These are phyloP conservation scores for Calcarius lapponicus DNA, from an alignment of 2,797 vertebrate species.

Conservation along the genomic window DNA sequence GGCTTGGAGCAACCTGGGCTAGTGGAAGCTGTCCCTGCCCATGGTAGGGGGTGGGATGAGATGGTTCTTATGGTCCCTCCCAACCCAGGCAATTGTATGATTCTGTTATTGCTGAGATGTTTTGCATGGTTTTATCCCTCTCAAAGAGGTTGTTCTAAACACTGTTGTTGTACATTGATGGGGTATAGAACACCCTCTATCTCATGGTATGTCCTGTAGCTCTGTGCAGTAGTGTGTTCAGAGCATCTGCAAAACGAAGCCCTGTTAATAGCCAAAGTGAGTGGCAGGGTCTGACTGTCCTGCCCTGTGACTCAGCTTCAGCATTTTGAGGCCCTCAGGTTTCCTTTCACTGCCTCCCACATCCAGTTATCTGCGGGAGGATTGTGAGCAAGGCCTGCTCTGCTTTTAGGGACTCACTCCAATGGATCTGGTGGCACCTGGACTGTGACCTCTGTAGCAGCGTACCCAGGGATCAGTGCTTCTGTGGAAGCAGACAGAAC, in stretches of 20 bases:
- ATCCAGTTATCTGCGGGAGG: background rate
- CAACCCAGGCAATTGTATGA: background rate
- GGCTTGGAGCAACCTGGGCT: accelerated
- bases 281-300: too few species aligned
- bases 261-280: too few species aligned
- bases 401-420: background rate
- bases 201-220: background rate
- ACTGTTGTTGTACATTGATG: background rate
- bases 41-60: background rate
- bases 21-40: background rate
- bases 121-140: background rate
- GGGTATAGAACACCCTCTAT: background rate
- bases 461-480: background rate
- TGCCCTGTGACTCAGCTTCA: background rate
- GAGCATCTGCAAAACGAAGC: background rate
- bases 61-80: background rate
- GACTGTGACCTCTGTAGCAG: background rate
- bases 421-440: background rate
- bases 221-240: background rate
- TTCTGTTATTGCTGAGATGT: background rate
- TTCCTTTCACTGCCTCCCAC: background rate
- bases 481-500: background rate
- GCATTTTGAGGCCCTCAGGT: background rate
- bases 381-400: background rate
- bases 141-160: background rate